These are phyloP conservation scores for Dicyema japonicum DNA, from an alignment of 1,140 invertebrate species.

Conservation along the genomic window DNA sequence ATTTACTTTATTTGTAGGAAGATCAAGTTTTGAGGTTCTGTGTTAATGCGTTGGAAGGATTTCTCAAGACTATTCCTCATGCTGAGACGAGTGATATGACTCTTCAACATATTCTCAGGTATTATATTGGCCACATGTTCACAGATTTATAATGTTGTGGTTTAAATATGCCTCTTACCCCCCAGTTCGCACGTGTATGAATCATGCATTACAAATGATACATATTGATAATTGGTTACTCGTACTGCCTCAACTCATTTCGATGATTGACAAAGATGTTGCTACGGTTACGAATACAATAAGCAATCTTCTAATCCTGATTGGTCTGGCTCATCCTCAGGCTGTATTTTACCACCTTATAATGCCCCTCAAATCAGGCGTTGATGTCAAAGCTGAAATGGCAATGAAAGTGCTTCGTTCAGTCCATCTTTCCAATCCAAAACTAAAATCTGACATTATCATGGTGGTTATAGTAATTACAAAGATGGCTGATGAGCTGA, in stretches of 20 bases:
- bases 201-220: slow-evolving; percentile 56
- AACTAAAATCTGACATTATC: neutral
- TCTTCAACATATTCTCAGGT: too few species aligned
- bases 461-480: slow-evolving; percentile 3
- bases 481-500: slow-evolving; percentile 66
- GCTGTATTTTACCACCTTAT: slow-evolving; percentile 7
- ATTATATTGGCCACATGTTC: too few species aligned
- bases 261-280: slow-evolving; percentile 62
- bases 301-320: slow-evolving; percentile 61
- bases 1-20: too few species aligned
- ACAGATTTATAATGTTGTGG: slow-evolving; percentile 22
- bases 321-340: slow-evolving; percentile 39
- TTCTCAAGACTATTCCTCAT: too few species aligned
- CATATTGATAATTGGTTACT: slow-evolving; percentile 95
- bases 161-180: slow-evolving; percentile 32
- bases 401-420: neutral
- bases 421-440: neutral
- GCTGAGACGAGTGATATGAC: too few species aligned
- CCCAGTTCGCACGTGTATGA: slow-evolving; percentile 62
- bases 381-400: neutral
- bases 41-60: too few species aligned
- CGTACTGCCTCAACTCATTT: slow-evolving; percentile 85
- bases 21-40: too few species aligned
- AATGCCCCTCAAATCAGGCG: neutral
- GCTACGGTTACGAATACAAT: slow-evolving; percentile 59